A percentile compares a stretch with the other conserved stretches of the same genome.
These are phyloP conservation scores for Symphodus melops DNA, from an alignment of 2,113 vertebrate genomes.

Conservation along the genomic window DNA sequence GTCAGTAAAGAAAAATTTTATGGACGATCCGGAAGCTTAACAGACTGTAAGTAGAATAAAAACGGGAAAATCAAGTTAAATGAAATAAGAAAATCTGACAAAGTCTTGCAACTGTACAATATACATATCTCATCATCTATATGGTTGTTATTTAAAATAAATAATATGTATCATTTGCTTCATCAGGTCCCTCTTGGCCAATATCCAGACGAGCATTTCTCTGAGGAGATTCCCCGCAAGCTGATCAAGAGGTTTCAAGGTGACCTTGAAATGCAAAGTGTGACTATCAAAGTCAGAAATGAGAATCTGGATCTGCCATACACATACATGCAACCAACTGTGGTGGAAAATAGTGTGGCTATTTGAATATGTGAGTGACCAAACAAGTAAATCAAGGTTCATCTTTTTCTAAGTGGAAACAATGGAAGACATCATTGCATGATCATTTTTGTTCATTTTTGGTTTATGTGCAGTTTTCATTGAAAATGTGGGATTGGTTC, in stretches of 20 bases:
- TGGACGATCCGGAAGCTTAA: neutral
- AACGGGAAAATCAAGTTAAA: neutral
- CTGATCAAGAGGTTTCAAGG: slow-evolving; percentile 43
- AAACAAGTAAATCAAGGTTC: neutral
- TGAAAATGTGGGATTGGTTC: no score
- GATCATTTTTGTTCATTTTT: neutral
- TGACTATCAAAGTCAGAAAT: slow-evolving; percentile 58
- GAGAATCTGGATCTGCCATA: slow-evolving; percentile 41
- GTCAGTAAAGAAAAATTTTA: neutral
- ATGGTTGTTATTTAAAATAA: no score
- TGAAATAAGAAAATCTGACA: no score
- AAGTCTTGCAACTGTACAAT: no score
- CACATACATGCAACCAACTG: slow-evolving; percentile 58
- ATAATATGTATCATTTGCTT: neutral
- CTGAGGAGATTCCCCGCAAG: slow-evolving; percentile 34
- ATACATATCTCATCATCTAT: no score
- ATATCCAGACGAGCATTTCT: slow-evolving; percentile 51
- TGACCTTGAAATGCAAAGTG: slow-evolving; percentile 35
- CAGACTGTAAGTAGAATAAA: no score
- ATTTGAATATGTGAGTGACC: slow-evolving; percentile 30
- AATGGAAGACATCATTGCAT: neutral
- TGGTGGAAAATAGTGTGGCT: slow-evolving; percentile 66
- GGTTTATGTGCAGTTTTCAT: neutral
- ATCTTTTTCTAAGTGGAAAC: neutral
- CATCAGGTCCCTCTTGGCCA: slow-evolving; percentile 54